These are phyloP conservation scores for Pleuronectes platessa DNA, from an alignment of 2,113 vertebrate species.

Conservation along the genomic window DNA sequence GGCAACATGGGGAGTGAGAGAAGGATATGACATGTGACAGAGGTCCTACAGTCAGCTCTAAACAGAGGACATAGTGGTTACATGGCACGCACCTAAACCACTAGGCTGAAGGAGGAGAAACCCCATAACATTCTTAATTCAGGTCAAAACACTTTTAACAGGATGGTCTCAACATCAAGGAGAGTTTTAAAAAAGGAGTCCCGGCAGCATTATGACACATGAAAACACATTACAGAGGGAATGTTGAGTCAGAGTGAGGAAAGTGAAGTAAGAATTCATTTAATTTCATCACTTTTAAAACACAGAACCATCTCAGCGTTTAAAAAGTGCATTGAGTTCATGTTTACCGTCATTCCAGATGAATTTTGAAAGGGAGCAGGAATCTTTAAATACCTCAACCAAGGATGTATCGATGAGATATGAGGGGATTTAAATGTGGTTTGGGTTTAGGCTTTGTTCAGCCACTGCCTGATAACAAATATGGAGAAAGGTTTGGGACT, in stretches of 20 bases:
- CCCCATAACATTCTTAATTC: slow-evolving; percentile 47
- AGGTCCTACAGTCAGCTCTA: background rate
- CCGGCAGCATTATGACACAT: slow-evolving; percentile 22
- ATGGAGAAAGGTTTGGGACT: too few relatives aligned
- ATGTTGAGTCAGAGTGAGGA: too few relatives aligned
- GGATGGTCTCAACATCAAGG: slow-evolving; percentile 49
- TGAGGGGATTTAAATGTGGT: too few relatives aligned
- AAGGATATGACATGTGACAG: background rate
- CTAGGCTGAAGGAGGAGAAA: slow-evolving; percentile 32
- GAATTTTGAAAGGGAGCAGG: too few relatives aligned
- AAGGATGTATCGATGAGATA: too few relatives aligned
- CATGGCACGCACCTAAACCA: slow-evolving; percentile 32
- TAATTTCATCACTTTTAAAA: too few relatives aligned
- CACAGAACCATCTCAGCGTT: background rate
- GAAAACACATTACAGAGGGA: slow-evolving; percentile 20
- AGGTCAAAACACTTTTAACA: slow-evolving; percentile 40
- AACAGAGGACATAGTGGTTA: slow-evolving; percentile 29
- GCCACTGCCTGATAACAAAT: too few relatives aligned
- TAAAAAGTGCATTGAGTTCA: background rate
- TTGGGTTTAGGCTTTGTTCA: too few relatives aligned
- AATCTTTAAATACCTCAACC: too few relatives aligned
- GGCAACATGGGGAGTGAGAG: background rate
- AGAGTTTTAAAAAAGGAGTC: background rate
- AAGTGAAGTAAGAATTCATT: too few relatives aligned
- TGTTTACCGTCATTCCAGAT: too few relatives aligned